Evolutionary conservation across 2,113 vertebrate species (phyloP).

Genomic region (Nothobranchius kuhntae): DNA sequence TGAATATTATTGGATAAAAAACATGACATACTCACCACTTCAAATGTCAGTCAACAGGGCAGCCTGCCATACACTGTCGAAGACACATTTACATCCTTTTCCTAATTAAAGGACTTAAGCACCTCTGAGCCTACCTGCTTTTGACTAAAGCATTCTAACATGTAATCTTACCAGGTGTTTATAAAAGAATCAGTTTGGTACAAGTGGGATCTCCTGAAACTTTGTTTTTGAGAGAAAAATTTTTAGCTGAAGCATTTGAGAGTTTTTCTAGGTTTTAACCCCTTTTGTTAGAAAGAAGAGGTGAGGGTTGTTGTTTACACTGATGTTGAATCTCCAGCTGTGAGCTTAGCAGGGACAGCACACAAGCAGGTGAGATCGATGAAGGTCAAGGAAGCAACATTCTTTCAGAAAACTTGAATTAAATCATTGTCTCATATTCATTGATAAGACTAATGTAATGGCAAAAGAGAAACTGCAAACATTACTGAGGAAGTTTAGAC

Average conservation of each 20-base stretch:
- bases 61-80: too few relatives aligned
- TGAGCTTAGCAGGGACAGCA: background rate
- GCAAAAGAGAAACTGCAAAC: background rate
- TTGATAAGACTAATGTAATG: background rate
- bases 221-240: background rate
- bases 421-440: background rate
- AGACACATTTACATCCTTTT: too few relatives aligned
- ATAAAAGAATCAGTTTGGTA: too few relatives aligned
- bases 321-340: conserved; percentile 32
- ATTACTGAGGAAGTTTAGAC: background rate
- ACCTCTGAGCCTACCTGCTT: too few relatives aligned
- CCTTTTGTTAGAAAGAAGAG: conserved; percentile 28
- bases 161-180: too few relatives aligned
- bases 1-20: too few relatives aligned
- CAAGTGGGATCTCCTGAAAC: too few relatives aligned
- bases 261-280: conserved; percentile 8
- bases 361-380: conserved; percentile 5
- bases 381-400: conserved; percentile 40
- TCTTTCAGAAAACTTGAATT: conserved; percentile 25
- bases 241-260: background rate
- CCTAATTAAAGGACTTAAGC: too few relatives aligned
- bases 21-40: too few relatives aligned
- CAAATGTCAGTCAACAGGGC: too few relatives aligned
- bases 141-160: too few relatives aligned
- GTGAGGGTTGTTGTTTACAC: conserved; percentile 32